Evolutionary conservation across 2,113 vertebrate species (phyloP).

Genomic region (Alces alces): DNA sequence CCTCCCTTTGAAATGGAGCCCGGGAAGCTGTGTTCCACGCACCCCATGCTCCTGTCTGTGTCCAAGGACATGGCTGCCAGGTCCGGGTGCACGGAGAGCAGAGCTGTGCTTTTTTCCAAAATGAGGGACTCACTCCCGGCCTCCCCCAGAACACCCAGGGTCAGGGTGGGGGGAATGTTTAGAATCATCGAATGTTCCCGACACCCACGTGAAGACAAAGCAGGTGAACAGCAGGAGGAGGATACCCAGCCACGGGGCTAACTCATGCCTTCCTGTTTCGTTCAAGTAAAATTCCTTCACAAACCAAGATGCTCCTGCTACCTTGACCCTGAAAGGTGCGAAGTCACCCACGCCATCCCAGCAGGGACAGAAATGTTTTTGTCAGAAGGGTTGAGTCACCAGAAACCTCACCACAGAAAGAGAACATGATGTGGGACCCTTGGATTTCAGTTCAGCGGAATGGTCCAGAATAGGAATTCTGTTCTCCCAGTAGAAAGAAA

Average conservation of each 20-base stretch:
- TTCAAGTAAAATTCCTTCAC: rapidly evolving
- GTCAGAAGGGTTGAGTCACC: rapidly evolving
- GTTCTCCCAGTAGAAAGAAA: neutral
- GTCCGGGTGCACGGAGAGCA: rapidly evolving
- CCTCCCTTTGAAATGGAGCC: neutral
- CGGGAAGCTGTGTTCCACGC: rapidly evolving
- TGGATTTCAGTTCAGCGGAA: neutral
- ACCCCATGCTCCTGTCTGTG: neutral
- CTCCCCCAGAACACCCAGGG: rapidly evolving
- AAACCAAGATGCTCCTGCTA: rapidly evolving
- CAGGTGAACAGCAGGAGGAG: rapidly evolving
- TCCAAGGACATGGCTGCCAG: neutral
- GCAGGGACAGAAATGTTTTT: rapidly evolving
- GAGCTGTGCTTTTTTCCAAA: neutral
- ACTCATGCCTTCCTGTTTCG: neutral
- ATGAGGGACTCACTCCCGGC: neutral
- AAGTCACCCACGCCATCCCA: rapidly evolving
- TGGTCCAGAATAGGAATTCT: neutral
- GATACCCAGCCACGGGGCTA: rapidly evolving
- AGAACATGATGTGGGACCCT: too few relatives aligned
- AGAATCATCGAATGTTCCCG: neutral
- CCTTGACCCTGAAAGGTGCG: neutral
- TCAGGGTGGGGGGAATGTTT: neutral
- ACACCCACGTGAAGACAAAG: rapidly evolving
- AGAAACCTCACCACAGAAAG: neutral